These are phyloP conservation scores for Catamblyrhynchus diadema DNA, from an alignment of 2,797 vertebrate species.

Conservation along the genomic window DNA sequence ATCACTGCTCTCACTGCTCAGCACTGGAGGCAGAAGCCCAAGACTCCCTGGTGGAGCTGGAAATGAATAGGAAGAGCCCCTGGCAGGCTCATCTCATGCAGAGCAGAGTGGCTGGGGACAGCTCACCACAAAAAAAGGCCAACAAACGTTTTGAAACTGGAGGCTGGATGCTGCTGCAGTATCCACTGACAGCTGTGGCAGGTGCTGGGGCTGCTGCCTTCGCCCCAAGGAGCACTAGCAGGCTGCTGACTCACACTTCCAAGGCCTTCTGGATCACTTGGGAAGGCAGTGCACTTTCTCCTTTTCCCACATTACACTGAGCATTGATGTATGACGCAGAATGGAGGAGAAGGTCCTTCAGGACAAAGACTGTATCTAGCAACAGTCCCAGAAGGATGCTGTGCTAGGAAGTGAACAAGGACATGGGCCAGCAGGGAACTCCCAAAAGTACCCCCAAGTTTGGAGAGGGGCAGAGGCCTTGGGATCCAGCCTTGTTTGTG, in stretches of 20 bases:
- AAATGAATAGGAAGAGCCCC: background rate
- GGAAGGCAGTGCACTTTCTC: background rate
- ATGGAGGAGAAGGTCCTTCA: background rate
- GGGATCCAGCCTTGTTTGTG: background rate
- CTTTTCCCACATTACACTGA: background rate
- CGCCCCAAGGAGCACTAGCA: background rate
- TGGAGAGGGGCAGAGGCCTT: background rate
- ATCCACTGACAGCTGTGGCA: background rate
- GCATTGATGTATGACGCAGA: background rate
- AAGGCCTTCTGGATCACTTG: background rate
- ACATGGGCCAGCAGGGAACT: background rate
- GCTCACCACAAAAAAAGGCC: background rate
- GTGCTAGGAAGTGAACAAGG: background rate
- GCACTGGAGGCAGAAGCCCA: background rate
- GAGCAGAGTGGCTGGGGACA: background rate
- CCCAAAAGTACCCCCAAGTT: background rate
- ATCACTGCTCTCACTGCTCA: background rate
- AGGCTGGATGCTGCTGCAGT: background rate
- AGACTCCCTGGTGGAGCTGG: background rate
- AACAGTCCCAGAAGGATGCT: background rate
- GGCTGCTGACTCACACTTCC: background rate
- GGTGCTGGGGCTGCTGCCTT: background rate
- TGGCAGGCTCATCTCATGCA: accelerated
- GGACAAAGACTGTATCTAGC: background rate
- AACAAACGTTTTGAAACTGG: background rate